Evolutionary conservation across 2,113 vertebrate species (phyloP).

Genomic region (Cottus gobio): DNA sequence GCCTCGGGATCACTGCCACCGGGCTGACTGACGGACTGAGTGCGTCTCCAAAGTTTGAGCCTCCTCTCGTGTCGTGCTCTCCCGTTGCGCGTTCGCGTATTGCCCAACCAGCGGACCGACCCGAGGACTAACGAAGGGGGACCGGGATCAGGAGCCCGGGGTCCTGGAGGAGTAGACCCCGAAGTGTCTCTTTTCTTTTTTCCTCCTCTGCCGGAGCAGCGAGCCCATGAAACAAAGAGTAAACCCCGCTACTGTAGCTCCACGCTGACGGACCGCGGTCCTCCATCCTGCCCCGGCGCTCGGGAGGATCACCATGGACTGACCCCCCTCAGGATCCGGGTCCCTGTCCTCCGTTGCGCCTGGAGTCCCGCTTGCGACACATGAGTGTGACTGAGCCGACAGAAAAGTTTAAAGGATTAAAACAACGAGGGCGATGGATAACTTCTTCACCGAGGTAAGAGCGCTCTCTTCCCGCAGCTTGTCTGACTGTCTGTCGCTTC

Average conservation of each 20-base stretch:
- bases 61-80: conserved; percentile 5
- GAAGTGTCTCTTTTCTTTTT: no score
- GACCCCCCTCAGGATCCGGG: conserved; percentile 12
- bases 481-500: no score
- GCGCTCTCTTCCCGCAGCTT: no score
- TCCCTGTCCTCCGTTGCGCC: not conserved
- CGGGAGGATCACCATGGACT: conserved; percentile 32
- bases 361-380: conserved; percentile 52
- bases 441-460: conserved; percentile 87
- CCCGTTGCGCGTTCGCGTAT: conserved; percentile 2
- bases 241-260: not conserved
- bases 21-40: conserved; percentile 12
- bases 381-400: conserved; percentile 57
- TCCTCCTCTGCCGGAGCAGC: no score
- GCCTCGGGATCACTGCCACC: conserved; percentile 21
- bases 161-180: not conserved
- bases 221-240: not conserved
- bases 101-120: not conserved
- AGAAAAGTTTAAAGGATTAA: conserved; percentile 57
- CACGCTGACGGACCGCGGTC: not conserved
- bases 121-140: not conserved
- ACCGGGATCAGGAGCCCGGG: not conserved
- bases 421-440: conserved; percentile 82
- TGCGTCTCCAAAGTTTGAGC: conserved; percentile 63
- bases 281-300: conserved; percentile 7